Evolutionary conservation across 1,140 invertebrate species (phyloP).

Genomic region (Orussus abietinus): DNA sequence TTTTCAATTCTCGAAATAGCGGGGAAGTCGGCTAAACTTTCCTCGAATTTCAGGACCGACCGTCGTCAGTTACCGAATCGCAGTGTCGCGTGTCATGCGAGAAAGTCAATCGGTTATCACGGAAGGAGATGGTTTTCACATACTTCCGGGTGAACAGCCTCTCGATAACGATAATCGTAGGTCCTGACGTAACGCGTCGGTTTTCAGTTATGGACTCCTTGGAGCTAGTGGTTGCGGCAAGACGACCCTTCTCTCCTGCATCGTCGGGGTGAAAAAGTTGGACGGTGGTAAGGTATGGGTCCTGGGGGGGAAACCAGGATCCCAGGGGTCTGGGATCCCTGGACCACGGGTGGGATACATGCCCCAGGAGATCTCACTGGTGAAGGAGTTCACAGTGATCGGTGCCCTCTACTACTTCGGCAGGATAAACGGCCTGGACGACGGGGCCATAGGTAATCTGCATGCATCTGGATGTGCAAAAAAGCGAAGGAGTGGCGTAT

Average conservation of each 20-base stretch:
- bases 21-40: too few species aligned
- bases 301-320: slow-evolving; percentile 72
- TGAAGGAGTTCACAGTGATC: slow-evolving; percentile 80
- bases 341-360: slow-evolving; percentile 80
- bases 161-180: not conserved
- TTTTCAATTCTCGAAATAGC: too few species aligned
- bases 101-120: too few species aligned
- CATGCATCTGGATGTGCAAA: not conserved
- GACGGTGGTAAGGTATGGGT: slow-evolving; percentile 75
- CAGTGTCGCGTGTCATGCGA: too few species aligned
- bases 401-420: slow-evolving; percentile 88
- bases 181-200: too few species aligned
- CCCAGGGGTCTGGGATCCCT: slow-evolving; percentile 69
- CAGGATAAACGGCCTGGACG: slow-evolving; percentile 74
- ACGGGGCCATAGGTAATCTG: slow-evolving; percentile 55
- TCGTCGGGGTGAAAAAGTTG: slow-evolving; percentile 73
- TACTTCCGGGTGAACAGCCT: not conserved
- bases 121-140: too few species aligned
- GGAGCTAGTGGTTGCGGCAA: slow-evolving; percentile 83
- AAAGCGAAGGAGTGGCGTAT: not conserved
- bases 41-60: too few species aligned
- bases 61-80: too few species aligned
- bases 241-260: slow-evolving; percentile 80
- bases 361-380: slow-evolving; percentile 85
- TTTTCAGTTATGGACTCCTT: slow-evolving; percentile 77